Evolutionary conservation across 2,888 invertebrate genomes (phyloP).

Genomic region (Heterodera filipjevi): DNA sequence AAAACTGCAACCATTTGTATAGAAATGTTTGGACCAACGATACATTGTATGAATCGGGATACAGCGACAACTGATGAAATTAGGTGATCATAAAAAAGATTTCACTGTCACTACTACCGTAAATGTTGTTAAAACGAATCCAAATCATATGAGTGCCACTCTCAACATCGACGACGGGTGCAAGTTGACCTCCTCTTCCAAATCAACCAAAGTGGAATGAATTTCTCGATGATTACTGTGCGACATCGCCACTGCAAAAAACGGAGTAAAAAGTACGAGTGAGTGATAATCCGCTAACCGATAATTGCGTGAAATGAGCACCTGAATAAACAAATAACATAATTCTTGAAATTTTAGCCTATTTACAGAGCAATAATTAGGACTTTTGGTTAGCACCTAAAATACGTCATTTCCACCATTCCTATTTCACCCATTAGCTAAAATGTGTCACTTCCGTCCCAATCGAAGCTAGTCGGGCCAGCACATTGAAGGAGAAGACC

Average conservation of each 20-base stretch:
- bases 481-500: too few relatives aligned
- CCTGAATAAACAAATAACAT: neutral
- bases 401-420: too few relatives aligned
- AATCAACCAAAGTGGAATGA: conserved; percentile 97
- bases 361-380: neutral
- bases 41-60: conserved; percentile 91
- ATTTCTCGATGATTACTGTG: conserved; percentile 92
- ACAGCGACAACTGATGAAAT: conserved; percentile 49
- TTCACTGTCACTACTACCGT: conserved; percentile 67
- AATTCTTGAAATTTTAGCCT: neutral
- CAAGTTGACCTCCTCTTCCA: conserved; percentile 76
- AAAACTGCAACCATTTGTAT: conserved; percentile 73
- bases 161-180: conserved; percentile 76
- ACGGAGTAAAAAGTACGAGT: neutral
- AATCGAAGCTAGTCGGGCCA: too few relatives aligned
- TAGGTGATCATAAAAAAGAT: neutral
- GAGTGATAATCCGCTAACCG: neutral
- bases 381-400: too few relatives aligned
- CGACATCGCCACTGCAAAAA: conserved; percentile 89
- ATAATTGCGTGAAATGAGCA: conserved; percentile 12
- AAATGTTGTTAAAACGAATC: conserved; percentile 95
- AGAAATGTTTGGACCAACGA: conserved; percentile 73
- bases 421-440: too few relatives aligned
- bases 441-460: too few relatives aligned
- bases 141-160: conserved; percentile 83